Base-by-base conservation (phyloP, 2,888 invertebrate genomes). In the Acrobasis suavella region DNA sequence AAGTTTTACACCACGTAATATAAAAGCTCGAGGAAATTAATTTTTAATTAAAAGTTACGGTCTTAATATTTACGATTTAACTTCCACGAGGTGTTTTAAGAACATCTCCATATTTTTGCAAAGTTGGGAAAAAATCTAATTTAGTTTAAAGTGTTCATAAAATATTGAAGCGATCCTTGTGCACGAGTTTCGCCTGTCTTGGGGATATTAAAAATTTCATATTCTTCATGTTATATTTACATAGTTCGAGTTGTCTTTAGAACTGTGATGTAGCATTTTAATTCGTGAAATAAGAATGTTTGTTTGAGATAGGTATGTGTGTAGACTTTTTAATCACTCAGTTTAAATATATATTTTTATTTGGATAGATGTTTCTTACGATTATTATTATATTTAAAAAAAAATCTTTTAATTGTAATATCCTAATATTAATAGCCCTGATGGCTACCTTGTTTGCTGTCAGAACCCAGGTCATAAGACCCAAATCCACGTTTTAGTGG, bases 81-180 rank as follows among this genome's bases (percentile, higher is more conserved):
- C 69, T 74, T 66, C 62, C 66, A 63, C 67, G 55, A 69, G 66
- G 69, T 72, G 72, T 70, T 73, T 67, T 68, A 71, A 64, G 69
- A 66, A 50, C 67, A 69, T 69, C 65, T 50, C 68, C 72, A 75
- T 75, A 78, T 77, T 74, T 78, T 78, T 74, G 69, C 65, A 71
- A 78, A 79, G 70, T 75, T 72, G 67, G 69, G 72, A 82, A 74
- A 66, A 82, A 84, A 83, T 79, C 75, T 85, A 86, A 86, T 86
- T 84, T 84, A 82, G 80, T 81, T 82, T 80, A 80, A 82, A 84
- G 83, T 85, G 79, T 85, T 83, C 82, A 81, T 86, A 85, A 87
- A 87, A 87, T 87, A 85, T 84, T 86, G 81, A 84, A 86, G 79
- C 76, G 75, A 78, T 82, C 78, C 82, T 69, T 72, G 71, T 74